These are phyloP conservation scores for Heliconius melpomene DNA, from an alignment of 1,140 invertebrate species.

Conservation along the genomic window DNA sequence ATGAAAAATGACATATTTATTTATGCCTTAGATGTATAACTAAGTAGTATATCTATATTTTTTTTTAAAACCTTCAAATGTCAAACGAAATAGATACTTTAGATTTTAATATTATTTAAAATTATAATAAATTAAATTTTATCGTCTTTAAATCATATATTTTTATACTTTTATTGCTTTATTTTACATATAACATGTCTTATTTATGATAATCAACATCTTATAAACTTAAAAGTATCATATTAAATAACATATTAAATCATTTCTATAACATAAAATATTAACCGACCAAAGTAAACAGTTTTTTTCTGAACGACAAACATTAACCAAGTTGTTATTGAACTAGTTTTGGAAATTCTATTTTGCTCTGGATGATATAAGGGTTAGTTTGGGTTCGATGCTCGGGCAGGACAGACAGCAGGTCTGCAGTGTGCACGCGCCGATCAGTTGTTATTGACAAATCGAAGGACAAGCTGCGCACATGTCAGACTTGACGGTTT, in stretches of 20 bases:
- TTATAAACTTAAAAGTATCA: conserved; percentile 4
- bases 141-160: conserved; percentile 3
- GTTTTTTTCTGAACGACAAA: conserved; percentile 30
- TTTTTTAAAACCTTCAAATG: neutral
- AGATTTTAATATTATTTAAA: neutral
- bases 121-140: neutral
- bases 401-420: conserved; percentile 40
- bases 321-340: neutral
- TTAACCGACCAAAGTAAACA: conserved; percentile 30
- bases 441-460: conserved; percentile 68
- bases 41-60: neutral
- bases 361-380: conserved; percentile 40
- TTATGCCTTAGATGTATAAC: neutral
- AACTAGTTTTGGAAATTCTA: conserved; percentile 27
- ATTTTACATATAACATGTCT: neutral
- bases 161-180: conserved; percentile 8
- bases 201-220: conserved; percentile 1
- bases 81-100: neutral
- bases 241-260: conserved; percentile 21
- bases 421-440: conserved; percentile 64
- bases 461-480: conserved; percentile 63
- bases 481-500: conserved; percentile 68
- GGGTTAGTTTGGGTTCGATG: conserved; percentile 41
- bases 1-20: neutral
- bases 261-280: conserved; percentile 9